Base-by-base conservation (phyloP, 2,888 invertebrate species). In the Argyra leucocephala region DNA sequence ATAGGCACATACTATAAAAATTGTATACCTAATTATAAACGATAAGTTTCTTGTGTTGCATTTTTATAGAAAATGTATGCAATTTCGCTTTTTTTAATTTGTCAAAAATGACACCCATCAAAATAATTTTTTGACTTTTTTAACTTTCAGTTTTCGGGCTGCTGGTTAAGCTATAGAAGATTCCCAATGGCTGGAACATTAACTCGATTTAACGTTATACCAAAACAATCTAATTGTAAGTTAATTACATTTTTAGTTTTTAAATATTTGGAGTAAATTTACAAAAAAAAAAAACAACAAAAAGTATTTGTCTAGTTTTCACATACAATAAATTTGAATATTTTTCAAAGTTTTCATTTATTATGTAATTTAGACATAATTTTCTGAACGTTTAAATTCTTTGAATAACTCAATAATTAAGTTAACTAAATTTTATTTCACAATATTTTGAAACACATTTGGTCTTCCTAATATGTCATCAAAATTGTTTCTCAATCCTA, bases 181-280 rank as follows among this genome's bases (percentile, higher is more conserved):
- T n/a, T n/a, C n/a, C n/a, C 26, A 6, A 90, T 90, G 90, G 89
- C 89, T 83, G 85, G 86, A 78, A 84, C 84, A 72, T 81, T 90
- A 76, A 83, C 85, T 74, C 86, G 89, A 78, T 82, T 85, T 77
- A 83, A 85, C 82, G 83, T 84, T 71, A 77, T 82, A 68, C 73
- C 82, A 69, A 84, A 81, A 77, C 80, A 80, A 72, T 82, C 87
- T 81, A 81, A 86, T 74, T 88, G 90, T 89, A 83, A 83, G 78
- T 71, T 72, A 57, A 70, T 64, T 22, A 24, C 59, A 22, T 57
- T 37, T 10, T 1, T 7, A 1, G 5, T 3, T 57, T 2, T 15
- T 1, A 36, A n/a, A n/a, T 15, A 18, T 22, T 21, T 24, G 15
- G 23, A 37, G 22, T 31, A 24, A 24, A 18, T 57, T 37, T 1